A percentile compares a stretch with the other conserved stretches of the same genome.
Evolutionary conservation across 2,113 vertebrate species (phyloP).

Genomic region (Anhinga anhinga): DNA sequence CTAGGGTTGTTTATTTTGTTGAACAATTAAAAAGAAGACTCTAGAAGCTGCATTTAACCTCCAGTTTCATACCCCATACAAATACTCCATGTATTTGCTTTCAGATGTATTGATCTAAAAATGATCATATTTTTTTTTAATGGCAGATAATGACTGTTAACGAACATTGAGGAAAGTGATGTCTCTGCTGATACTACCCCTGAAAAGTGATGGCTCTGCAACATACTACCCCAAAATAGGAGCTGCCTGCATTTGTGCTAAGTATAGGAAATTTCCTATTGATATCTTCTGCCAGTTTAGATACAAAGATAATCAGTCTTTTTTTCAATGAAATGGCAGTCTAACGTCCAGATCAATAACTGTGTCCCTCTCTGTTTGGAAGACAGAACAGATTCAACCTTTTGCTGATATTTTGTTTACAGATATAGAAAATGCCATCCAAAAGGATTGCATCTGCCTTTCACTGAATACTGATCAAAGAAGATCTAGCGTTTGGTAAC

Average conservation of each 20-base stretch:
- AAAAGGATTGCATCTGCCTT: not conserved
- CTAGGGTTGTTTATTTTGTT: not conserved
- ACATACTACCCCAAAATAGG: not conserved
- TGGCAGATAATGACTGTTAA: not conserved
- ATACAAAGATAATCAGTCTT: slow-evolving; percentile 34
- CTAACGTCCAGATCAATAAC: not conserved
- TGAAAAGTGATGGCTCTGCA: not conserved
- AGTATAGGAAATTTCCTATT: not conserved
- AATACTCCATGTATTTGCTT: not conserved
- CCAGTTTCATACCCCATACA: not conserved
- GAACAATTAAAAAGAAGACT: not conserved
- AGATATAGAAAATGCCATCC: slow-evolving; percentile 31
- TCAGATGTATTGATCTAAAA: not conserved
- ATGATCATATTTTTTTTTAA: not conserved
- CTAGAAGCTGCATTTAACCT: not conserved
- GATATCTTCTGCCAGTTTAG: not conserved
- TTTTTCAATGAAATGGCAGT: slow-evolving; percentile 33
- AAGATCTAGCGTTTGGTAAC: not conserved
- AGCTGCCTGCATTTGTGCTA: not conserved
- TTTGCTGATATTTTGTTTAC: slow-evolving; percentile 57
- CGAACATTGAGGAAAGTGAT: not conserved
- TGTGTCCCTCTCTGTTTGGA: not conserved
- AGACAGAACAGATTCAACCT: not conserved
- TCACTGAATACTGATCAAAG: slow-evolving; percentile 15
- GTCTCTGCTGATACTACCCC: not conserved